A percentile compares a stretch with the other conserved stretches of the same genome.
These are phyloP conservation scores for Cacatua alba DNA, from an alignment of 2,113 vertebrate species.

Conservation along the genomic window DNA sequence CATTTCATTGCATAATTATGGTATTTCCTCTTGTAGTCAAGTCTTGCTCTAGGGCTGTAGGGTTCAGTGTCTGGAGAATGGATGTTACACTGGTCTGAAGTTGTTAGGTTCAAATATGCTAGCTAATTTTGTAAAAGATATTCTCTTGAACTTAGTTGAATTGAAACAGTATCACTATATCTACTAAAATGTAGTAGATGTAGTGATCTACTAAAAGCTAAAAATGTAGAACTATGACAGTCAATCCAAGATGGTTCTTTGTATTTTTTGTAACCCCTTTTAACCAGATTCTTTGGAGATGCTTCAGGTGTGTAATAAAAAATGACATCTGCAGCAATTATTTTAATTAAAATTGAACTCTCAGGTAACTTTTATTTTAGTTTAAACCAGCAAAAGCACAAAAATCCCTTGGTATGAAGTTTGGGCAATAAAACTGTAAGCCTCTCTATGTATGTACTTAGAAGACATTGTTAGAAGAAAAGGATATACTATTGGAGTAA, in stretches of 20 bases:
- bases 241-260: not conserved
- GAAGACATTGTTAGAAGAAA: not conserved
- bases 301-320: not conserved
- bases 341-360: not conserved
- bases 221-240: not conserved
- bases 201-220: not conserved
- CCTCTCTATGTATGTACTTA: not conserved
- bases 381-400: not conserved
- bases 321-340: not conserved
- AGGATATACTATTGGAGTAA: not conserved
- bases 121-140: not conserved
- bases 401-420: not conserved
- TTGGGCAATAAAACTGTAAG: not conserved
- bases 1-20: accelerated
- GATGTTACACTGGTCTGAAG: not conserved
- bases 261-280: not conserved
- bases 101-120: not conserved
- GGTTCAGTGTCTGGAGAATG: not conserved
- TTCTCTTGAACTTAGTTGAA: not conserved
- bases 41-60: not conserved
- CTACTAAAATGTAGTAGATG: not conserved
- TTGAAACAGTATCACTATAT: not conserved
- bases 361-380: not conserved
- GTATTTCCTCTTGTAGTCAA: not conserved
- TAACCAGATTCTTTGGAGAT: not conserved